phyloP scores from a whole-genome alignment of 1,140 invertebrate species.

The Amyelois transitella region DNA sequence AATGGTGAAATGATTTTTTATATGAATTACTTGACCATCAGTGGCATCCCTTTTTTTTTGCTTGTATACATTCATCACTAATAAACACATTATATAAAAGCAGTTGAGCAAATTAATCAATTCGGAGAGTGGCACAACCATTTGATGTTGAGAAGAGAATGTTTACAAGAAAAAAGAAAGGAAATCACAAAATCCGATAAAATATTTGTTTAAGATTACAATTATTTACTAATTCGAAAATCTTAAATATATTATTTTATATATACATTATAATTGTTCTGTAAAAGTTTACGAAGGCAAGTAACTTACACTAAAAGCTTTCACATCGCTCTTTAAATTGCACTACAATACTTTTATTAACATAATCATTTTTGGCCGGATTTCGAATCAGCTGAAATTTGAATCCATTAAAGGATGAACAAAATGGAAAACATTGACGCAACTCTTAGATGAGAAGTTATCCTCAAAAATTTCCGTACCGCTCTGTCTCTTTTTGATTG shows the following conservation, averaged over 20 bases:
- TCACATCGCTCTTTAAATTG: not conserved
- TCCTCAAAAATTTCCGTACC: no score
- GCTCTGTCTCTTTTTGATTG: no score
- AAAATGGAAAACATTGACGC: no score
- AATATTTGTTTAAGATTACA: not conserved
- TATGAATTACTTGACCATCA: not conserved
- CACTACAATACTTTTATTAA: not conserved
- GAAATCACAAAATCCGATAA: not conserved
- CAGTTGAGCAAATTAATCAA: not conserved
- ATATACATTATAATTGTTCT: not conserved
- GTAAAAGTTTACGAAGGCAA: not conserved
- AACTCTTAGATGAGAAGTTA: no score
- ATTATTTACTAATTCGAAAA: not conserved
- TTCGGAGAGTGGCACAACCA: not conserved
- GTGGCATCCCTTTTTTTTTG: not conserved
- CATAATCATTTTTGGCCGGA: no score
- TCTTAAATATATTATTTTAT: not conserved
- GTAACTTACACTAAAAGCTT: not conserved
- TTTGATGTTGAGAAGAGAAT: not conserved
- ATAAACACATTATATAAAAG: not conserved
- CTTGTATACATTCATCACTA: not conserved
- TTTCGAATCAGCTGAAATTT: no score
- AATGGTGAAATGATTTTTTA: no score
- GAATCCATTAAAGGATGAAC: no score
- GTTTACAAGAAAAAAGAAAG: not conserved